Evolutionary conservation across 2,888 invertebrate genomes (phyloP).

Genomic region (Steinernema carpocapsae): DNA sequence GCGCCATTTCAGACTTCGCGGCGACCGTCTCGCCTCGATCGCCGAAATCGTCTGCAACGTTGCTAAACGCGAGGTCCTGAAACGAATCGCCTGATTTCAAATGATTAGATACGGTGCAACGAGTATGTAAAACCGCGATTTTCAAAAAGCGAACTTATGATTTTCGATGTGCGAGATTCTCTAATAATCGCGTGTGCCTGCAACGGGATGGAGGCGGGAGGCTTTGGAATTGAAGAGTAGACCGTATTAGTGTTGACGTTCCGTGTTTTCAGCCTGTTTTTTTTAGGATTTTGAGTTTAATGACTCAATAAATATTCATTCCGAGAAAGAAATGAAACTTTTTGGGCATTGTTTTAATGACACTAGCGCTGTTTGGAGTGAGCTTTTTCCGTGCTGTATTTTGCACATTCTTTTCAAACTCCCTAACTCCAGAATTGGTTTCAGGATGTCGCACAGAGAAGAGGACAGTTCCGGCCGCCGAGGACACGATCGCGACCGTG

Average conservation of each 20-base stretch:
- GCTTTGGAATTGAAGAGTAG: too few relatives aligned
- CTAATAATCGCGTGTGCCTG: too few relatives aligned
- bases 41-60: too few relatives aligned
- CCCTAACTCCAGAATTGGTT: neutral
- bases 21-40: neutral
- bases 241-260: neutral
- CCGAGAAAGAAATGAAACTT: too few relatives aligned
- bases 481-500: neutral
- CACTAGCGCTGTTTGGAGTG: neutral
- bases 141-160: neutral
- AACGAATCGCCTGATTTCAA: neutral
- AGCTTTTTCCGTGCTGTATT: neutral
- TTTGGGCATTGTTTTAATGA: neutral
- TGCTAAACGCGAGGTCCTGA: neutral
- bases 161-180: too few relatives aligned
- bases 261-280: neutral
- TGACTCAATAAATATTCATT: neutral
- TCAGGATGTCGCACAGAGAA: slow-evolving; percentile 4
- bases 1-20: neutral
- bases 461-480: neutral
- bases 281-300: neutral
- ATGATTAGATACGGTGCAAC: neutral
- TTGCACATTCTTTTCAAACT: neutral
- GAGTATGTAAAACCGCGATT: neutral
- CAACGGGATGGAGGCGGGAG: too few relatives aligned